Conservation (phyloP, 2,113 vertebrate species). For the Ornithorhynchus anatinus region DNA sequence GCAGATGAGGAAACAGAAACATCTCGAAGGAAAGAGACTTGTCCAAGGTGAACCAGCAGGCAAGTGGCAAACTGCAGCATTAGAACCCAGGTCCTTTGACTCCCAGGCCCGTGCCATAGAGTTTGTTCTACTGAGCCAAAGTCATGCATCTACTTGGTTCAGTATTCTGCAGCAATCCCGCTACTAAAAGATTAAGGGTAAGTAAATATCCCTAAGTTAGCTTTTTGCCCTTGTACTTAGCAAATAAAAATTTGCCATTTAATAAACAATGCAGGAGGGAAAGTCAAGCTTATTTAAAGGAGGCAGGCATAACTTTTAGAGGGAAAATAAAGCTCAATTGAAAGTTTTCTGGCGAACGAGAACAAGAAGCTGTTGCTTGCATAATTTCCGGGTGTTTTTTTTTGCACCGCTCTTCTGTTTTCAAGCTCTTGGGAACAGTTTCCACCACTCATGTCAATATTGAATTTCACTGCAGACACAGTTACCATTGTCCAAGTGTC, state of each 20-base stretch:
- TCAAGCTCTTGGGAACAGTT: constrained; percentile 30
- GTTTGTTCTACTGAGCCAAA: neutral
- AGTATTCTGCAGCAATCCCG: neutral
- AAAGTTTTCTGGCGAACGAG: constrained; percentile 39
- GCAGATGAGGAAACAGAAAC: too few species aligned
- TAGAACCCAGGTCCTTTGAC: neutral
- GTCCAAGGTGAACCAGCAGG: too few species aligned
- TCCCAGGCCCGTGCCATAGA: neutral
- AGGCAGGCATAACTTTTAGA: constrained; percentile 21
- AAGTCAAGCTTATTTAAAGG: constrained; percentile 14
- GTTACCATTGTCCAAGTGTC: constrained; percentile 28
- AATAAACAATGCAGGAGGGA: neutral
- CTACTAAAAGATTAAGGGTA: neutral
- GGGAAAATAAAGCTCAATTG: constrained; percentile 32
- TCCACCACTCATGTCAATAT: constrained; percentile 54
- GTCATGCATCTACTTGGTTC: neutral
- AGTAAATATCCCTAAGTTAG: neutral
- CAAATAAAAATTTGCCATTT: neutral
- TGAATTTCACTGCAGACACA: constrained; percentile 24
- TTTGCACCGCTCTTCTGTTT: constrained; percentile 50
- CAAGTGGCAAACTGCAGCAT: too few species aligned
- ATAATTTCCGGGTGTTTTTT: constrained; percentile 40
- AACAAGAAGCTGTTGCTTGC: constrained; percentile 35
- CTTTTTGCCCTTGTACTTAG: neutral
- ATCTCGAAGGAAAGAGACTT: neutral